Conservation (phyloP, 2,113 vertebrate genomes). For the Sarotherodon lohbergeri region DNA sequence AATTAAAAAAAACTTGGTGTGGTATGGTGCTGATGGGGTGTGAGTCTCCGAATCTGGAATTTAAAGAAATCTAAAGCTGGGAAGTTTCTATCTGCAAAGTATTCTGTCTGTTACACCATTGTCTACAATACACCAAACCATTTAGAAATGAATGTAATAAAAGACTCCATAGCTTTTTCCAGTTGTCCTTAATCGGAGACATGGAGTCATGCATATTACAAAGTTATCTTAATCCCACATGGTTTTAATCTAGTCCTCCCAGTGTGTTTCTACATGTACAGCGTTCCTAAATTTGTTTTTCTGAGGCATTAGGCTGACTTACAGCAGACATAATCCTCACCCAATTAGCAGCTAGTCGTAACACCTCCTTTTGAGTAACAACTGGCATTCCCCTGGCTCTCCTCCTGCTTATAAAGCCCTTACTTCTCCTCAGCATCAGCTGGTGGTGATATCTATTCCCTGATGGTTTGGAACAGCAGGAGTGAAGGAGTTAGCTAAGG, state of each 20-base stretch:
- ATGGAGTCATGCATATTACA: not conserved
- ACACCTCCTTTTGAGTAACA: constrained; percentile 28
- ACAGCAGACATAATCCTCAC: constrained; percentile 26
- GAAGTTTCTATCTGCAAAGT: not conserved
- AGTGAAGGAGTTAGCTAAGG: not conserved
- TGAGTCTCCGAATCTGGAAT: not conserved
- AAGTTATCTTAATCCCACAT: not conserved
- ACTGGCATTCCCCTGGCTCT: not conserved
- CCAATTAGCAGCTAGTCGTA: constrained; percentile 49
- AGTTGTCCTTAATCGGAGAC: not conserved
- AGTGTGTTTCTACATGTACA: not conserved
- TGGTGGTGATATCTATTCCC: not conserved
- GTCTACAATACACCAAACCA: not conserved
- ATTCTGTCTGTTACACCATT: not conserved
- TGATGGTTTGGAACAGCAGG: not conserved
- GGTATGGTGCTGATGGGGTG: not conserved
- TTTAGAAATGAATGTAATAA: not conserved
- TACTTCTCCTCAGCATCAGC: constrained; percentile 17
- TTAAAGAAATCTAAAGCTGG: not conserved
- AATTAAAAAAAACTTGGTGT: not conserved
- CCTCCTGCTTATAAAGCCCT: not conserved
- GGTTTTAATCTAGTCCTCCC: not conserved
- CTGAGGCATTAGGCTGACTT: not conserved
- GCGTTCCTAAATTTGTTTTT: not conserved
- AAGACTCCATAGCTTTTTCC: not conserved